These are phyloP conservation scores for Drosophila leonis DNA, from an alignment of 2,888 invertebrate species.

Conservation along the genomic window DNA sequence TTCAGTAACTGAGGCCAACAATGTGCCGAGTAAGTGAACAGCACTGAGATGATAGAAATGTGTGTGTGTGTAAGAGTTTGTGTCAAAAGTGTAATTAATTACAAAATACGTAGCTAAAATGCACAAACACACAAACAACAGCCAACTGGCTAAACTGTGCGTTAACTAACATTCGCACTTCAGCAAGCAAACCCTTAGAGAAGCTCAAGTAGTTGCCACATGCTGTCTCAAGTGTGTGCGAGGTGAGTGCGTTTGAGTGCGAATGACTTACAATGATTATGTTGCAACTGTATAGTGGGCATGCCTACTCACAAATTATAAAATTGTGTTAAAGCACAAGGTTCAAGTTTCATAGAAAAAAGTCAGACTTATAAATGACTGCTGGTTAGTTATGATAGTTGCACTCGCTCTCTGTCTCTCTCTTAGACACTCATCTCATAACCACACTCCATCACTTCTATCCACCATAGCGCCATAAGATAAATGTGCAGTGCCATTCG, in stretches of 20 bases:
- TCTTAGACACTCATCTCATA: not conserved
- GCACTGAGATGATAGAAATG: too few species aligned
- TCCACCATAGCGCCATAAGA: slow-evolving; percentile 25
- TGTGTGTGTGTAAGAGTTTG: slow-evolving; percentile 13
- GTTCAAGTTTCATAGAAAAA: slow-evolving; percentile 27
- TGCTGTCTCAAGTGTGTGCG: slow-evolving; percentile 34
- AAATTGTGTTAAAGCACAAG: slow-evolving; percentile 31
- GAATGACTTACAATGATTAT: slow-evolving; percentile 30
- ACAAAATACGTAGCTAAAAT: slow-evolving; percentile 66
- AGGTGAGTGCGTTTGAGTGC: not conserved
- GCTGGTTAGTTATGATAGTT: slow-evolving; percentile 66
- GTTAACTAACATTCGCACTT: slow-evolving; percentile 65
- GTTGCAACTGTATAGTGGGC: slow-evolving; percentile 31
- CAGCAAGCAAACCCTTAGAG: slow-evolving; percentile 47
- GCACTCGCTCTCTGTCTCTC: not conserved
- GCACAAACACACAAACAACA: slow-evolving; percentile 22
- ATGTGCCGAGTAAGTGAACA: slow-evolving; percentile 28
- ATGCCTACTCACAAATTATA: slow-evolving; percentile 31
- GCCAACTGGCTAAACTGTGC: slow-evolving; percentile 56
- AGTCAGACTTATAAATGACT: slow-evolving; percentile 61
- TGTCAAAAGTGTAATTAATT: slow-evolving; percentile 75
- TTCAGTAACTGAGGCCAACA: slow-evolving; percentile 48
- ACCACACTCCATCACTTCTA: too few species aligned
- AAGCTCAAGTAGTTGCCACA: slow-evolving; percentile 27
- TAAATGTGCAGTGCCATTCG: slow-evolving; percentile 66